These are phyloP conservation scores for Psilopogon haemacephalus DNA, from an alignment of 2,113 vertebrate species.

Conservation along the genomic window DNA sequence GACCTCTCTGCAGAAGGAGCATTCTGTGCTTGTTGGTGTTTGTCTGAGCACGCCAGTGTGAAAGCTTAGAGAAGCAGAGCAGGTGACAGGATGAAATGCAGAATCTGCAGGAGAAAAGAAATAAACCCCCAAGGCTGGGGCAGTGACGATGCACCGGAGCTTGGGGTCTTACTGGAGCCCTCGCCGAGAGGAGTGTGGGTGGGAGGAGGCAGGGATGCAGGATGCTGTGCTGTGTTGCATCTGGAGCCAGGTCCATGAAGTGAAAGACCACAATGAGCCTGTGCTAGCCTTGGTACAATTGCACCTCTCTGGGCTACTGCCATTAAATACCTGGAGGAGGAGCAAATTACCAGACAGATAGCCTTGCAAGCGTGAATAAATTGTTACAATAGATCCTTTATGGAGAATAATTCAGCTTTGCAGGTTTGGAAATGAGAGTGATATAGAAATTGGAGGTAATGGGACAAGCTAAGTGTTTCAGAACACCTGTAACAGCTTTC, in stretches of 20 bases:
- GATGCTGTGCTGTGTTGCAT: rapidly evolving
- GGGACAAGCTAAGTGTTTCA: neutral
- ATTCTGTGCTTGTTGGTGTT: neutral
- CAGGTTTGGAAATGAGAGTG: neutral
- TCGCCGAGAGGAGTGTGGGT: neutral
- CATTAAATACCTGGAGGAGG: neutral
- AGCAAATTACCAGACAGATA: neutral
- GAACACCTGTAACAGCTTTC: neutral
- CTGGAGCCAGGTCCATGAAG: rapidly evolving
- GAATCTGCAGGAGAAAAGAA: neutral
- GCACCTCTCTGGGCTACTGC: neutral
- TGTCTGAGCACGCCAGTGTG: rapidly evolving
- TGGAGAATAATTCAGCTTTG: neutral
- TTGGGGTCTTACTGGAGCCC: neutral
- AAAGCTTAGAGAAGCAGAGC: neutral
- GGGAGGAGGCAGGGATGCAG: neutral
- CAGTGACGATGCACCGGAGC: neutral
- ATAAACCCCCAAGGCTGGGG: neutral
- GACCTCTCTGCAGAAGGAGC: neutral
- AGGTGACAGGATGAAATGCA: neutral
- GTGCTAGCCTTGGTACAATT: neutral
- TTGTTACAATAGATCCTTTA: neutral
- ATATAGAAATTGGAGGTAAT: neutral
- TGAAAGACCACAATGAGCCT: neutral
- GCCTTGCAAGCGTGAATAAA: neutral